Evolutionary conservation across 2,888 invertebrate species (phyloP), one percentile per base, ranked within the genome.

Genomic region (Zaprionus obscuricornis): DNA sequence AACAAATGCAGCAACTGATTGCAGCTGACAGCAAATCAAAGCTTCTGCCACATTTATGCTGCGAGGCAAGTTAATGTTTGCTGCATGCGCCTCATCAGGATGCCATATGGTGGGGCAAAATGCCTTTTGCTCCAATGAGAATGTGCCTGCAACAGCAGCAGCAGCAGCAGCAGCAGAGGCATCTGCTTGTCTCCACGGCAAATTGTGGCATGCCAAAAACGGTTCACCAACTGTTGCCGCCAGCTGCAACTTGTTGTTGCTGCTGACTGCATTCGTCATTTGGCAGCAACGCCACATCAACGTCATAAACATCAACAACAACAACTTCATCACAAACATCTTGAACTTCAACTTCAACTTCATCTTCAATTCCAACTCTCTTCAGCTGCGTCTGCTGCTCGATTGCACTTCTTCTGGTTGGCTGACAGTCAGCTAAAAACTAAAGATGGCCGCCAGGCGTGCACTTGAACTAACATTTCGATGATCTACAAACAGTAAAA

Each of bases 391-490:
- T 42, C 37, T 40, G 36, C 18, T 55, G 49, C 34, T 51, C 47
- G 29, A 31, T n/a, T n/a, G 37, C 52, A 66, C 68, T 60, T 62
- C 76, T 73, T 79, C 81, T 81, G 81, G 81, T 81, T 81, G 81
- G 81, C 57, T 78, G 69, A 42, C 62, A 66, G 54, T 37, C 65
- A 58, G n/a, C 78, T 50, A 59, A 59, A 54, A 58, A 46, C 52
- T 59, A 65, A 85, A 85, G 74, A 87, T 85, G 84, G 87, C 86
- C 81, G 85, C 78, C 73, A 22, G 45, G 37, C 73, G 16, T 56
- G 68, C 70, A 84, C 68, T 78, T 82, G 64, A 76, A 73, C 74
- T 71, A 77, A 74, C 66, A 69, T 78, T 66, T 71, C 71, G 50
- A 52, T 55, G 49, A 49, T 49, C 37, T 47, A 46, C n/a, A n/a